Conservation (phyloP, 2,888 invertebrate genomes). For the Polia nebulosa region DNA sequence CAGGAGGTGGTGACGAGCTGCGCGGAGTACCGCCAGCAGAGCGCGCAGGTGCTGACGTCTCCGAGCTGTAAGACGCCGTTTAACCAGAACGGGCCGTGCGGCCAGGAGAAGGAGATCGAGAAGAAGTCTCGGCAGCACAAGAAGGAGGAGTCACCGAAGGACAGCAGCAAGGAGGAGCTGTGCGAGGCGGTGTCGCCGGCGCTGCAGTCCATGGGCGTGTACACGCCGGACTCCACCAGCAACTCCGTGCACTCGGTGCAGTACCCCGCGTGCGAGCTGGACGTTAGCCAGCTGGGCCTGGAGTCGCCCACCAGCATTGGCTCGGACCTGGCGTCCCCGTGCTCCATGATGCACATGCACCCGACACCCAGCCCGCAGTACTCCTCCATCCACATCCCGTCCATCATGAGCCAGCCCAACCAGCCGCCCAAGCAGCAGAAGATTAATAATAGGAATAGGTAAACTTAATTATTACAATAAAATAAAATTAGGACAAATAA, state of each 20-base stretch:
- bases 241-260: conserved; percentile 96
- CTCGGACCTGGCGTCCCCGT: conserved; percentile 95
- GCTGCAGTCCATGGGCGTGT: conserved; percentile 96
- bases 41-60: conserved; percentile 82
- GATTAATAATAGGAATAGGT: conserved; percentile 88
- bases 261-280: conserved; percentile 95
- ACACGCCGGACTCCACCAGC: conserved; percentile 96
- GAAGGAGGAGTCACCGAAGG: conserved; percentile 86
- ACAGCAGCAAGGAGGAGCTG: conserved; percentile 84
- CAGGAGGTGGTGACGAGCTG: conserved; percentile 83
- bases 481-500: no score
- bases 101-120: conserved; percentile 85
- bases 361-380: conserved; percentile 91
- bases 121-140: conserved; percentile 85
- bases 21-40: conserved; percentile 84
- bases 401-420: conserved; percentile 89
- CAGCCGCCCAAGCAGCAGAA: conserved; percentile 88
- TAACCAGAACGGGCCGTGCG: conserved; percentile 84
- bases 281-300: conserved; percentile 95
- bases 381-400: conserved; percentile 87
- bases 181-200: conserved; percentile 90
- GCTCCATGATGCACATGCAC: conserved; percentile 93
- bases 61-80: conserved; percentile 83
- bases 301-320: conserved; percentile 97
- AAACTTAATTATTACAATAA: no score